Evolutionary conservation across 2,113 vertebrate species (phyloP), one percentile per base, ranked within the genome.

Genomic region (Hemibagrus wyckioides): DNA sequence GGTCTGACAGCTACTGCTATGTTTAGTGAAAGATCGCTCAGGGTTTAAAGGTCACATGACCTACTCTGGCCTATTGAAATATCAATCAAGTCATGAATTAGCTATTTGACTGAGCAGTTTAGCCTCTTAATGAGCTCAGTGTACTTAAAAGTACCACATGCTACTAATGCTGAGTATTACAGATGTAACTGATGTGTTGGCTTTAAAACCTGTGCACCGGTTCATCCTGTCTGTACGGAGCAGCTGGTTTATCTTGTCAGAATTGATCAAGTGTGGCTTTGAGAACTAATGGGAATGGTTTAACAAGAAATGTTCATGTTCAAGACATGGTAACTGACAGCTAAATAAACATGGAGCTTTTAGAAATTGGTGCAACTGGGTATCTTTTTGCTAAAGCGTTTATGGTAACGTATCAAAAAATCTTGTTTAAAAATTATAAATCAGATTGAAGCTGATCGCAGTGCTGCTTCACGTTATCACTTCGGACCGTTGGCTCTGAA

Each of bases 31-130:
- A 4, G 30, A 33, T 6, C 0, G 28, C 3, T 54, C 44, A 21
- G 48, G 14, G 52, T 56, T 52, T 13, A 57, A 57, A 57, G 79
- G 52, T 80, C 79, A 80, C 79, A 39, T 80, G 77, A 80, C 33
- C 52, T 57, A 14, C 33, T 80, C 77, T 80, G 79, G 15, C 76
- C 44, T 54, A 79, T 79, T 9, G 50, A 33, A 19, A 79, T 17
- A 57, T 80, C 21, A 57, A 57, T 80, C 52, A 23, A 36, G 30
- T 36, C n/a, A 71, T 71, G 10, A 39, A 84, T 69, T 54, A 54
- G 48, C n/a, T 23, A 52, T 36, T 36, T 33, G 41, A 69, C 63
- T 33, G 61, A 83, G 61, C 25, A 50, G 59, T 33, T 50, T 33
- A 69, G 19, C 5, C 63, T 69, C 44, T 36, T 69, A 65, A 83